These are phyloP conservation scores for Parauchenoglanis ngamensis DNA, from an alignment of 2,797 vertebrate species.

Conservation along the genomic window DNA sequence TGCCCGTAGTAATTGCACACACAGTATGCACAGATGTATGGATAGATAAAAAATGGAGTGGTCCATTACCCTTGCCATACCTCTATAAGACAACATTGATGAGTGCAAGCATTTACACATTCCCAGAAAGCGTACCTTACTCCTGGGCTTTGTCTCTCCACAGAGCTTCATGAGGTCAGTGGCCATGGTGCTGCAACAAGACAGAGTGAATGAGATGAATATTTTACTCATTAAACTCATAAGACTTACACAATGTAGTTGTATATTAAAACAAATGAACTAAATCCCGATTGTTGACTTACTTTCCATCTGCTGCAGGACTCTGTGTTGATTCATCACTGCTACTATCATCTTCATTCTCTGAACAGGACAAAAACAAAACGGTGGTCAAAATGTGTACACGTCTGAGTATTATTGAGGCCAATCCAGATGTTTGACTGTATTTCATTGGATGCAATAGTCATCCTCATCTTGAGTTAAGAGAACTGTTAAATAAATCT, in stretches of 20 bases:
- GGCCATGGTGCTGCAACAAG: constrained; percentile 78
- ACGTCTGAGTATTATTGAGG: neutral
- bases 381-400: neutral
- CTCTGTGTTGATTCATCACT: constrained; percentile 93
- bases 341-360: constrained; percentile 91
- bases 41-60: neutral
- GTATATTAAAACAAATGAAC: neutral
- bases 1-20: neutral
- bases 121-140: constrained; percentile 78
- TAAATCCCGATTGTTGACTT: constrained; percentile 57
- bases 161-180: constrained; percentile 94
- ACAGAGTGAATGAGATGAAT: neutral
- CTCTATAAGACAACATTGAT: neutral
- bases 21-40: neutral
- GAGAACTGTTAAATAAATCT: neutral
- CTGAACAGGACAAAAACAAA: constrained; percentile 67
- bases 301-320: constrained; percentile 91
- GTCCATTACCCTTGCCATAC: neutral
- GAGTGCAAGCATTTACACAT: neutral
- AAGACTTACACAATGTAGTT: neutral
- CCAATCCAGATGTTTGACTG: constrained; percentile 20
- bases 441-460: neutral
- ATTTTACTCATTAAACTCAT: neutral
- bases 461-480: neutral
- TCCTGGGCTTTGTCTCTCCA: constrained; percentile 90